Conservation (phyloP, 2,888 invertebrate species). For the Lacanobia oleracea region DNA sequence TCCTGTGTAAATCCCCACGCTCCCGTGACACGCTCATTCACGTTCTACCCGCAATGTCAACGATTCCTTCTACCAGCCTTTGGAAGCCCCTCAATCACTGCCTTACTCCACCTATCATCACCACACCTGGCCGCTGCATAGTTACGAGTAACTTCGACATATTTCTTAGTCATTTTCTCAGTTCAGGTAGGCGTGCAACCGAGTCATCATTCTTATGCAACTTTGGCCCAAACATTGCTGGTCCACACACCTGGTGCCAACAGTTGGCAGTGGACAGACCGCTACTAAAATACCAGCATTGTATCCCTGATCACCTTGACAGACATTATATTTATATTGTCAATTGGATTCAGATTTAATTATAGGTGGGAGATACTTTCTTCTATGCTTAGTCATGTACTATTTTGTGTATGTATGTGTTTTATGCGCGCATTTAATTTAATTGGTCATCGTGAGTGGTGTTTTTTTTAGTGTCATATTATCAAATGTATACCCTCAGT, state of each 20-base stretch:
- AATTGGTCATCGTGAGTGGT: too few relatives aligned
- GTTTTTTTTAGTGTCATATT: too few relatives aligned
- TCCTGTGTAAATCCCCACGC: too few relatives aligned
- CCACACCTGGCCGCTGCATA: too few relatives aligned
- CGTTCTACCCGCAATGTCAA: too few relatives aligned
- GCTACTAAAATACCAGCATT: conserved; percentile 71
- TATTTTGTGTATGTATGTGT: neutral
- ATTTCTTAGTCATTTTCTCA: conserved; percentile 16
- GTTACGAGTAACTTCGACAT: neutral
- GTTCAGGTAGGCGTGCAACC: conserved; percentile 3
- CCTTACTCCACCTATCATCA: too few relatives aligned
- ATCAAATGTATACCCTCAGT: too few relatives aligned
- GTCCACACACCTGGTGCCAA: conserved; percentile 54
- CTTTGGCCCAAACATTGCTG: conserved; percentile 51
- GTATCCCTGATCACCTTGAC: conserved; percentile 77
- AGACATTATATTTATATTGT: conserved; percentile 67
- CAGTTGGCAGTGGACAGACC: conserved; percentile 63
- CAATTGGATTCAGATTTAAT: conserved; percentile 47
- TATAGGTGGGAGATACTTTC: conserved; percentile 53
- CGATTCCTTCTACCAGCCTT: too few relatives aligned
- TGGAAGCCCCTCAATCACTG: too few relatives aligned
- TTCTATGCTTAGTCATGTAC: conserved; percentile 20
- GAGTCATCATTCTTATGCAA: conserved; percentile 46
- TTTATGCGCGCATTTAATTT: neutral
- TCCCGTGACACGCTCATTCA: too few relatives aligned